phyloP scores from a whole-genome alignment of 2,113 vertebrate species.

The Chaenogobius annularis region DNA sequence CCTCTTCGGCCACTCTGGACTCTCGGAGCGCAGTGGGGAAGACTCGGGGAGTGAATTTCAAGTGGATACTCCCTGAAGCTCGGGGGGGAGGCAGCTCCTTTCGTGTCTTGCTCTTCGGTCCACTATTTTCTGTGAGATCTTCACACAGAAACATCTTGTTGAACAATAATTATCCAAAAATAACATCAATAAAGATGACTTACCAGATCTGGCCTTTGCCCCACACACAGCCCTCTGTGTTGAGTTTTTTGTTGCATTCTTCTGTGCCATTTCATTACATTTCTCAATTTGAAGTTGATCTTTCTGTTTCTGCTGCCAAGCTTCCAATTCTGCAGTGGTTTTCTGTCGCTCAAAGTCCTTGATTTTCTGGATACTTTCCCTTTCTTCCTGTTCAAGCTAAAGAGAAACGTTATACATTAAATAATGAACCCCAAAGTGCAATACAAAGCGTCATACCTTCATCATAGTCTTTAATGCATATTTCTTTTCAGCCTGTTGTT shows the following conservation, averaged over 20 bases:
- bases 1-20: constrained; percentile 84
- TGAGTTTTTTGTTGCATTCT: constrained; percentile 17
- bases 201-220: constrained; percentile 30
- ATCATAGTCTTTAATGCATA: constrained; percentile 86
- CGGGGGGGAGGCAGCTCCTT: constrained; percentile 80
- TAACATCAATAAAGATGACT: constrained; percentile 10
- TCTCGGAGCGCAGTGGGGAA: constrained; percentile 93
- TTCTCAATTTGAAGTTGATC: constrained; percentile 38
- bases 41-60: constrained; percentile 86
- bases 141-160: constrained; percentile 1
- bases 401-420: not conserved
- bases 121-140: constrained; percentile 37
- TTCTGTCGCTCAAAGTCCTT: constrained; percentile 83
- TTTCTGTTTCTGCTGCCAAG: constrained; percentile 78
- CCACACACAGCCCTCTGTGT: constrained; percentile 22
- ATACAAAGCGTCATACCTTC: constrained; percentile 70
- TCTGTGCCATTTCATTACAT: constrained; percentile 49
- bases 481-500: constrained; percentile 80
- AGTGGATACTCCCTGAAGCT: constrained; percentile 76
- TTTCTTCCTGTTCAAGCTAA: constrained; percentile 88
- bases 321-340: constrained; percentile 81
- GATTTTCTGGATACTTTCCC: constrained; percentile 81
- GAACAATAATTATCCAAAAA: not conserved
- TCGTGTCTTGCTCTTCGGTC: constrained; percentile 52
- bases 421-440: not conserved